phyloP scores from a whole-genome alignment of 2,797 vertebrate species.

The Manis pentadactyla region DNA sequence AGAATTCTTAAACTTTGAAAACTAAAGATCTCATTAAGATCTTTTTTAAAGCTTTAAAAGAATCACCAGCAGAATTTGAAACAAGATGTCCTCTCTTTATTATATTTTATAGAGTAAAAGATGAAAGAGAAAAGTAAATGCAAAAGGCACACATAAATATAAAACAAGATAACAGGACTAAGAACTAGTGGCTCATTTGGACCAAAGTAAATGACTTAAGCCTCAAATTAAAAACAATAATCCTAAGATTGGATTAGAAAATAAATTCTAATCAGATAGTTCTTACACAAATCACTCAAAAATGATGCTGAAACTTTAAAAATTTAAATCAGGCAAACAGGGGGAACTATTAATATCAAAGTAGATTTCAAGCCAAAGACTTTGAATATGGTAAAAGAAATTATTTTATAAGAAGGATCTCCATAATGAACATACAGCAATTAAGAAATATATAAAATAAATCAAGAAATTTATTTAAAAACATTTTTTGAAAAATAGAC shows the following conservation, averaged over 20 bases:
- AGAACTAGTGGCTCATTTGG: neutral
- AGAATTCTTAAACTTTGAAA: neutral
- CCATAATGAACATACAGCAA: neutral
- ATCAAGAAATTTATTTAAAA: neutral
- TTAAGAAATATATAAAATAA: neutral
- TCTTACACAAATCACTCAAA: slow-evolving; percentile 23
- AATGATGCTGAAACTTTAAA: neutral
- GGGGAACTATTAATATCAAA: neutral
- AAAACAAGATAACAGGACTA: neutral
- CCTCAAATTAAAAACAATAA: slow-evolving; percentile 29
- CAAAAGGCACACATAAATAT: neutral
- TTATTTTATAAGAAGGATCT: neutral
- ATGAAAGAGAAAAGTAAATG: neutral
- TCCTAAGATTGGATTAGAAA: slow-evolving; percentile 21
- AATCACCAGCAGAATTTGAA: neutral
- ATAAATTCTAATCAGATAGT: neutral
- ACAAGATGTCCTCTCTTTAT: neutral
- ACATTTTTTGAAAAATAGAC: neutral
- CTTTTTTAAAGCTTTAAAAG: neutral
- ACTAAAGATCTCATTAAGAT: neutral
- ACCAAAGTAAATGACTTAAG: neutral
- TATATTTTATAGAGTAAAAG: neutral
- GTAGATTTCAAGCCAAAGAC: slow-evolving; percentile 15
- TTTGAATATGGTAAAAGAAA: neutral
- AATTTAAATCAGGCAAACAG: neutral